phyloP scores from a whole-genome alignment of 2,113 vertebrate genomes.

The Poeciliopsis retropinna region DNA sequence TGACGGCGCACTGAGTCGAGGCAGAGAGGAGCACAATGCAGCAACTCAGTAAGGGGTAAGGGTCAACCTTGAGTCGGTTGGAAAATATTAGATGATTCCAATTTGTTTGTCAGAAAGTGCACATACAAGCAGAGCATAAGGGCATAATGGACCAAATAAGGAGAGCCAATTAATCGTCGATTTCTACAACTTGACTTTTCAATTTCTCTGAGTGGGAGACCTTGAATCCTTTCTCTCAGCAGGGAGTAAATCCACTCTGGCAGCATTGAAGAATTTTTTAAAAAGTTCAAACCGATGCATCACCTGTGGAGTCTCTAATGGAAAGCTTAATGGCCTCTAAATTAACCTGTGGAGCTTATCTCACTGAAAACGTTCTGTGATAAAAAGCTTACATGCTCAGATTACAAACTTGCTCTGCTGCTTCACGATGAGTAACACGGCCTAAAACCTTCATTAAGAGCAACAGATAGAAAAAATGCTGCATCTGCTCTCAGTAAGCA shows the following conservation, averaged over 20 bases:
- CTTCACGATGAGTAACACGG: constrained; percentile 27
- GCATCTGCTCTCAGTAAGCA: constrained; percentile 42
- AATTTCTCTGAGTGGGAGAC: constrained; percentile 36
- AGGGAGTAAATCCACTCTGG: constrained; percentile 30
- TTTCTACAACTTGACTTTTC: constrained; percentile 29
- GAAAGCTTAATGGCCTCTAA: constrained; percentile 24
- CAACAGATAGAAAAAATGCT: constrained; percentile 13
- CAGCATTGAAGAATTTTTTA: constrained; percentile 3
- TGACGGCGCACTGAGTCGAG: constrained; percentile 39
- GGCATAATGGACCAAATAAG: constrained; percentile 40
- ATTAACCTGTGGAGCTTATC: constrained; percentile 33
- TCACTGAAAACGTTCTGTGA: constrained; percentile 15
- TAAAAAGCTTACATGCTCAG: constrained; percentile 13
- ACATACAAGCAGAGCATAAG: constrained; percentile 23
- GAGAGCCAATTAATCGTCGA: constrained; percentile 49
- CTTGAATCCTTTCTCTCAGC: constrained; percentile 42
- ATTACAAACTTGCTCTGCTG: constrained; percentile 5
- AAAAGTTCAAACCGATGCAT: constrained; percentile 21
- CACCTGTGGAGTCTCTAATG: constrained; percentile 9
- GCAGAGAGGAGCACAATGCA: constrained; percentile 11
- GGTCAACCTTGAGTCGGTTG: constrained; percentile 26
- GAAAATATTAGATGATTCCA: constrained; percentile 34
- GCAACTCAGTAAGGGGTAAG: constrained; percentile 29
- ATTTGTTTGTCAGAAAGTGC: constrained; percentile 31
- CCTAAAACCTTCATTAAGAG: constrained; percentile 23